phyloP scores from a whole-genome alignment of 2,888 invertebrate species.

The Stegophylla sp. region DNA sequence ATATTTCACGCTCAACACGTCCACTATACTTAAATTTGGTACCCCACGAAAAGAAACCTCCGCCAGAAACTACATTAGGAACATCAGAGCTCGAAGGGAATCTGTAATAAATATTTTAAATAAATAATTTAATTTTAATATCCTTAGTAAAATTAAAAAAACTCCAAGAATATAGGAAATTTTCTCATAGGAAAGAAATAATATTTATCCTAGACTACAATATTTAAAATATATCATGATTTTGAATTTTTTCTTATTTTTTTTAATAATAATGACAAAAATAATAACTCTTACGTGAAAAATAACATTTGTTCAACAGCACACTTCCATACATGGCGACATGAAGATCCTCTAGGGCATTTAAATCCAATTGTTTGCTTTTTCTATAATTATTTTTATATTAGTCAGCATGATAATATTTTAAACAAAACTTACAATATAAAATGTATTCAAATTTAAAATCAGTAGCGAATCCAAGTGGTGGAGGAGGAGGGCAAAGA shows the following conservation, averaged over 20 bases:
- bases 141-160: too few relatives aligned
- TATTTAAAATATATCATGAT: too few relatives aligned
- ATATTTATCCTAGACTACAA: too few relatives aligned
- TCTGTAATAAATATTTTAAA: conserved; percentile 66
- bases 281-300: conserved; percentile 87
- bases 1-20: conserved; percentile 87
- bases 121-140: too few relatives aligned
- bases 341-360: conserved; percentile 89
- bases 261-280: not conserved
- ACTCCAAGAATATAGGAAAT: too few relatives aligned
- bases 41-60: conserved; percentile 91
- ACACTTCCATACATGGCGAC: conserved; percentile 96
- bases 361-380: conserved; percentile 95
- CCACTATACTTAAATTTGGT: conserved; percentile 91
- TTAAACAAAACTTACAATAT: not conserved
- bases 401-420: conserved; percentile 59
- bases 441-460: too few relatives aligned
- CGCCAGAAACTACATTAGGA: conserved; percentile 82
- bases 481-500: too few relatives aligned
- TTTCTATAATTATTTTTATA: conserved; percentile 71
- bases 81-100: conserved; percentile 86
- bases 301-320: conserved; percentile 97
- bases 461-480: too few relatives aligned
- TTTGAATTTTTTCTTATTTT: too few relatives aligned
- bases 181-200: too few relatives aligned